Evolutionary conservation across 2,113 vertebrate genomes (phyloP).

Genomic region (Pampusana beccarii): DNA sequence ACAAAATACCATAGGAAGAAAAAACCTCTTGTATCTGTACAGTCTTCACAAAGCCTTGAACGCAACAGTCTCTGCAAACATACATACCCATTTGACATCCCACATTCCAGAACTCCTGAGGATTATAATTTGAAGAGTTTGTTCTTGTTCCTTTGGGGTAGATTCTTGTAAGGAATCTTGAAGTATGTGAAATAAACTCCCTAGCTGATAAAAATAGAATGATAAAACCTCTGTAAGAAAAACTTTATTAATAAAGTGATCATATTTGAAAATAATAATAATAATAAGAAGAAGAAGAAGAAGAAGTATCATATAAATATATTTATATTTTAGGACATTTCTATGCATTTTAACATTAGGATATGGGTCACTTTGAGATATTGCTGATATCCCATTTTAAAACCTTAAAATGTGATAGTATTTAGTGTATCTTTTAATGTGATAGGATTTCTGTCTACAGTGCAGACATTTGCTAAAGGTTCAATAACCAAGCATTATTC

Average conservation of each 20-base stretch:
- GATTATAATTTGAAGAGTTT: conserved; percentile 85
- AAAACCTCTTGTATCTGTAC: neutral
- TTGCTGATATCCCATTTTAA: neutral
- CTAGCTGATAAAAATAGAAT: conserved; percentile 56
- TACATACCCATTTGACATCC: conserved; percentile 87
- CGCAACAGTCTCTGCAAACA: neutral
- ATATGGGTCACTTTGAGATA: too few relatives aligned
- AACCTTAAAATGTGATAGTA: neutral
- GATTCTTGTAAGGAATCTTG: conserved; percentile 85
- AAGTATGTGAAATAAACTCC: conserved; percentile 82
- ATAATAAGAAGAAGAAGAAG: too few relatives aligned
- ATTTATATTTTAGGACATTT: neutral
- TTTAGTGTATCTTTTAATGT: neutral
- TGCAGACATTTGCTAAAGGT: neutral
- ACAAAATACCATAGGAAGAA: neutral
- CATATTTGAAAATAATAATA: neutral
- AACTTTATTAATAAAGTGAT: neutral
- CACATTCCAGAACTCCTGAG: conserved; percentile 90
- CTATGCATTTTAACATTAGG: neutral
- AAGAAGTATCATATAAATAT: neutral
- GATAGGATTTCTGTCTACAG: neutral
- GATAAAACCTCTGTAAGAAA: neutral
- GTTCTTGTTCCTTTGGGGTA: conserved; percentile 82
- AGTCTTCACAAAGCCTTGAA: neutral
- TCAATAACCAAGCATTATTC: neutral